A percentile compares a stretch with the other conserved stretches of the same genome.
These are phyloP conservation scores for Acanthosoma haemorrhoidale DNA, from an alignment of 2,888 invertebrate genomes.

Conservation along the genomic window DNA sequence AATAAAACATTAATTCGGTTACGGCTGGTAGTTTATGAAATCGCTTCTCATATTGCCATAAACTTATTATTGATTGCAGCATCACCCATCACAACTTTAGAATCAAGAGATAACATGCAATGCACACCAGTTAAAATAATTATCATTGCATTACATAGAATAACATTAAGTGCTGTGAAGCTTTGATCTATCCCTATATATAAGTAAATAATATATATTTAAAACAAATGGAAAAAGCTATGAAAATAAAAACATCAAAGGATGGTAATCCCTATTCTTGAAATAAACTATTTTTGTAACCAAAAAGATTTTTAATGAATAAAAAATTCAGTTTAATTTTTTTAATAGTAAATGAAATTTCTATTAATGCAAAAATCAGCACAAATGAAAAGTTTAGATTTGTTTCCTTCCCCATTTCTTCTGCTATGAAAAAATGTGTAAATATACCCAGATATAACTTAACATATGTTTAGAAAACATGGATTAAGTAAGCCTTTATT, in stretches of 20 bases:
- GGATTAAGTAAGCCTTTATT: neutral
- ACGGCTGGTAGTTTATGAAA: neutral
- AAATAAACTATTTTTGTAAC: neutral
- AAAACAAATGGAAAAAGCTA: neutral
- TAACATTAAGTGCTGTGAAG: neutral
- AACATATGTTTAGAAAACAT: neutral
- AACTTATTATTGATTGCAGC: neutral
- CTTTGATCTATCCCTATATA: no score
- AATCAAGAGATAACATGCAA: neutral
- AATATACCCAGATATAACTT: neutral
- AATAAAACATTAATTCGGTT: neutral
- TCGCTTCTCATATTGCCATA: slow-evolving; percentile 1
- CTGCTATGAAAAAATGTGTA: no score
- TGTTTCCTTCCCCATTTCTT: neutral
- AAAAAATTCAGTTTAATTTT: neutral
- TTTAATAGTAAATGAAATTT: neutral
- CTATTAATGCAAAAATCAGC: neutral
- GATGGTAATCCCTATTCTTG: neutral
- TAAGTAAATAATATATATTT: neutral
- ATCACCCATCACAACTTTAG: neutral
- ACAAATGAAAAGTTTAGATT: neutral
- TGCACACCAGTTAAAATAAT: neutral
- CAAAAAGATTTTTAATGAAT: neutral
- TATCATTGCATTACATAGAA: neutral
- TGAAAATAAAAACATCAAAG: neutral